Base-by-base conservation (phyloP, 1,140 invertebrate species). In the Leptinotarsa texana region DNA sequence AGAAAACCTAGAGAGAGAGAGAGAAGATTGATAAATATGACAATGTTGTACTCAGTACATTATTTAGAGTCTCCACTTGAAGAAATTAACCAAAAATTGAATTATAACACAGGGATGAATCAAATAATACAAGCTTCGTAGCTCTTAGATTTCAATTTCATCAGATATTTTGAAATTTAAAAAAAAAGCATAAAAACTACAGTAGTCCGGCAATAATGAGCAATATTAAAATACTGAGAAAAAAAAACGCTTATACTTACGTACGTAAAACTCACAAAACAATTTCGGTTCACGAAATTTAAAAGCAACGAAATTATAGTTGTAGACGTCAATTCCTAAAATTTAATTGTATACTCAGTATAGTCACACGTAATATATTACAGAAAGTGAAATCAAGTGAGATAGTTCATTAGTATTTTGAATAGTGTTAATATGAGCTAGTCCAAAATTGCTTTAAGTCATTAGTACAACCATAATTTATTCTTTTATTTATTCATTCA, bases 231-330 rank as follows among this genome's bases (percentile, higher is more conserved):
- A 72, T 77, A 77, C 74, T 57, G 17, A 57, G 68, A 33, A 33
- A 65, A 75, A n/a, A 77, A 77, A 77, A 72, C 76, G 76, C 76
- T 77, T 77, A 77, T 77, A 77, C 63, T 75, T 42, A 42, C 76
- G 73, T 77, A 77, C 76, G 76, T 77, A 77, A 77, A 77, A 71
- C 62, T 33, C 11, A 61, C 18, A 24, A 71, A n/a, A 48, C 5
- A 71, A 57, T 22, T 63, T 33, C 27, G 33, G 6, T 72, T 42
- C 48, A 18, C 22, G 68, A 67, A 75, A 74, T 73, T 75, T 73
- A 77, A 75, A 69, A 62, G 76, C 76, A 77, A 77, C 76, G 76
- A 77, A 77, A 69, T 73, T 68, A 71, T 77, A 75, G 69, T 72
- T 63, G 73, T 77, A 77, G 73, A 77, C 69, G 74, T 75, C 76